phyloP scores from a whole-genome alignment of 1,140 invertebrate genomes.

The Drosophila subobscura region DNA sequence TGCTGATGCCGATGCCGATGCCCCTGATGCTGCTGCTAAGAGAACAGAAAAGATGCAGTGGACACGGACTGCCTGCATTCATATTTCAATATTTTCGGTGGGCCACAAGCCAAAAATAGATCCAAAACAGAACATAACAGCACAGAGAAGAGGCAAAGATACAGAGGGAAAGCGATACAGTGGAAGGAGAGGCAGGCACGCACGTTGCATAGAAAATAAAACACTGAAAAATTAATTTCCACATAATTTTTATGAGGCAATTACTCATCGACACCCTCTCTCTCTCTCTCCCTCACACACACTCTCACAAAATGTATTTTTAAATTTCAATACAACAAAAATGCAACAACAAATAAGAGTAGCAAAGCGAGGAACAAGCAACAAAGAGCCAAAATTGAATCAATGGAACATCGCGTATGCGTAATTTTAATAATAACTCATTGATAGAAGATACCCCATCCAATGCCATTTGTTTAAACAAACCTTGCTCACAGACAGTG shows the following conservation, averaged over 20 bases:
- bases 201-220: conserved; percentile 32
- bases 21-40: too few relatives aligned
- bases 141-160: conserved; percentile 4
- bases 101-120: conserved; percentile 54
- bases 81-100: conserved; percentile 75
- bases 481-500: conserved; percentile 10
- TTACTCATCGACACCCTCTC: conserved; percentile 75
- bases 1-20: neutral
- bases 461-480: too few relatives aligned
- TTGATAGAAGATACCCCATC: conserved; percentile 15
- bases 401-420: conserved; percentile 65
- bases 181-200: conserved; percentile 13
- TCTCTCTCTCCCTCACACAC: conserved; percentile 12
- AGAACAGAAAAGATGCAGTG: conserved; percentile 27
- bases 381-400: conserved; percentile 26
- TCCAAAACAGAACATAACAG: conserved; percentile 27
- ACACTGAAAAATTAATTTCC: conserved; percentile 77
- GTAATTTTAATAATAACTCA: conserved; percentile 58
- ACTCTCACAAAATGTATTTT: conserved; percentile 28
- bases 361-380: conserved; percentile 17
- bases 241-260: conserved; percentile 82
- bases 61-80: conserved; percentile 55
- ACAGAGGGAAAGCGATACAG: neutral
- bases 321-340: conserved; percentile 27
- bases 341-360: conserved; percentile 22